Conservation (phyloP, 1,140 invertebrate species). For the Lepidurus packardi region DNA sequence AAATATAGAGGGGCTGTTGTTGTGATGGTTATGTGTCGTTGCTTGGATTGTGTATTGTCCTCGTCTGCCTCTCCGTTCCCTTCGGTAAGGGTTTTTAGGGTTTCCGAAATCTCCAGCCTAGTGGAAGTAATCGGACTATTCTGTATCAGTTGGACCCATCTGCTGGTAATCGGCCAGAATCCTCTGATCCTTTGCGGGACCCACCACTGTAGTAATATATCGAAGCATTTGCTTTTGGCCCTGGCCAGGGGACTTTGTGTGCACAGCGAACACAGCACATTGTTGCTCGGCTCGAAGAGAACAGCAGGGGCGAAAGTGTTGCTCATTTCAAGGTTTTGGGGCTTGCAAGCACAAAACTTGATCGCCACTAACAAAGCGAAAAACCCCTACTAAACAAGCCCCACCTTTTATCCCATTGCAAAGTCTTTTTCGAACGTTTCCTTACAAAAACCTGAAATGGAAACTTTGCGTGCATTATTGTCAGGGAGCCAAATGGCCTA, state of each 20-base stretch:
- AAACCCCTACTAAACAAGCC: not conserved
- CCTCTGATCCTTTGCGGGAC: constrained; percentile 20
- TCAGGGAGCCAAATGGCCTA: not conserved
- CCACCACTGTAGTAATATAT: not conserved
- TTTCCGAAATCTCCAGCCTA: constrained; percentile 3
- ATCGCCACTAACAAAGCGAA: not conserved
- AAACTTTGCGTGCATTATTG: not conserved
- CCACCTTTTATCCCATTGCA: not conserved
- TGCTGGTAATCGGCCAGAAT: constrained; percentile 21
- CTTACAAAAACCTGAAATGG: not conserved
- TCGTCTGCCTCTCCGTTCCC: not conserved
- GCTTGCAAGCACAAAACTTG: not conserved
- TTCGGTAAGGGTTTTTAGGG: not conserved
- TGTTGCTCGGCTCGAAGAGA: not conserved
- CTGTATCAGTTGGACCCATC: constrained; percentile 16
- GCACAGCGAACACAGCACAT: constrained; percentile 1
- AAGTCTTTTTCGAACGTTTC: not conserved
- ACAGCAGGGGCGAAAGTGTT: constrained; percentile 9
- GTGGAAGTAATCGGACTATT: constrained; percentile 21
- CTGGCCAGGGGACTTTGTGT: not conserved
- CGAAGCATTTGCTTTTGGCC: constrained; percentile 6
- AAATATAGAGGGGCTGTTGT: not conserved
- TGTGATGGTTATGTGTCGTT: constrained; percentile 20
- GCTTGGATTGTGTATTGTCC: not conserved
- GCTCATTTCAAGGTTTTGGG: not conserved